Evolutionary conservation across 2,888 invertebrate genomes (phyloP), one percentile per base, ranked within the genome.

Genomic region (Melanargia galathea): DNA sequence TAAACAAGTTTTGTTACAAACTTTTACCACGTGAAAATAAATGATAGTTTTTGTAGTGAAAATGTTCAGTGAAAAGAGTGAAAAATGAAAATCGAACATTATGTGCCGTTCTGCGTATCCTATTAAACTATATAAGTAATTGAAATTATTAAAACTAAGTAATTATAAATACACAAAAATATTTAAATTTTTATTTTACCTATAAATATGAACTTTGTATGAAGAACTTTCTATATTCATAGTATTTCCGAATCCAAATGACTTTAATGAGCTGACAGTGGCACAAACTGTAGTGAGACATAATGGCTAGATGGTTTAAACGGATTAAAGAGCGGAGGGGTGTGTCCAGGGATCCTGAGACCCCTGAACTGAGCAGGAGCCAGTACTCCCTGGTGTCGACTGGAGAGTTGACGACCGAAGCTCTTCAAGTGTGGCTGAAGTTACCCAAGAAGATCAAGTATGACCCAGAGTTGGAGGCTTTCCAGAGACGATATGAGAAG

Each of bases 381-480:
- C 86, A 89, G 71, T 92, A 90, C 60, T 89, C 88, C 4, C 67
- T 91, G 79, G 89, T 92, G 16, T 88, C 92, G 4, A 88, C 84
- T 20, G 87, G 83, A 62, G 93, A 93, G 68, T 82, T 93, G 65
- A 93, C 93, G 0, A 92, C 93, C 16, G 93, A 92, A 0, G 92
- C 93, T 0, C 79, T 94, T 8, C 93, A 93, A 73, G 92, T 94
- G 16, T 95, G 95, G 94, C 84, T 93, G 22, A 92, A 92, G 7
- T 74, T 95, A 7, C 95, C 95, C 0, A 93, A 93, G 64, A 93
- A 93, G 69, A 93, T 95, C 66, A 93, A 94, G 51, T 92, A 94
- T 67, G 94, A 95, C 77, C 94, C 95, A 0, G 93, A 93, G 40
- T 82, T 94, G 75, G 93, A 93, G 26, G 90, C 92, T 10, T 94